A percentile compares a stretch with the other conserved stretches of the same genome.
phyloP scores from a whole-genome alignment of 1,140 invertebrate species.

The Philaenus spumarius region DNA sequence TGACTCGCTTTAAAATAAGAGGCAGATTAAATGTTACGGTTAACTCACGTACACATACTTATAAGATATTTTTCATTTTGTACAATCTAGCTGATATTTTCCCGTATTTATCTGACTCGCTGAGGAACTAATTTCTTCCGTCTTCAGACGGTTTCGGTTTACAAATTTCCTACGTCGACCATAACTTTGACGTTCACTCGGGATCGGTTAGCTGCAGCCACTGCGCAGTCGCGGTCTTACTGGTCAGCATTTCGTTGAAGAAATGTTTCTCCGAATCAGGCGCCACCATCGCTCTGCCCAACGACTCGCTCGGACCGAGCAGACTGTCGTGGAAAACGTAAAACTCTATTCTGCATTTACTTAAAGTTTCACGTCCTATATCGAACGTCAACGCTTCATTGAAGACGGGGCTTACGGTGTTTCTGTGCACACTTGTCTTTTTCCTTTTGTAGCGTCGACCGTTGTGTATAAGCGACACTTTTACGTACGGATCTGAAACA shows the following conservation, averaged over 20 bases:
- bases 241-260: constrained; percentile 48
- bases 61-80: no score
- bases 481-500: constrained; percentile 70
- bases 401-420: constrained; percentile 77
- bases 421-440: constrained; percentile 80
- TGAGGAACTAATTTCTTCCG: no score
- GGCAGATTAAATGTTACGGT: no score
- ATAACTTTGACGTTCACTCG: constrained; percentile 9
- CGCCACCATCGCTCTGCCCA: constrained; percentile 45
- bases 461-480: constrained; percentile 71
- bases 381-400: constrained; percentile 85
- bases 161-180: no score
- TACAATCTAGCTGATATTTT: no score
- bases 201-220: constrained; percentile 19
- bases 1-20: no score
- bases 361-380: constrained; percentile 51
- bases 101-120: no score
- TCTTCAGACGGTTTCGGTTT: no score
- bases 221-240: constrained; percentile 31
- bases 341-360: constrained; percentile 46
- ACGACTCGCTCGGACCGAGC: constrained; percentile 45
- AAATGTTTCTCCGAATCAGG: constrained; percentile 43
- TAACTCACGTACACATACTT: no score
- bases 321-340: constrained; percentile 46
- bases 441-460: constrained; percentile 78